These are phyloP conservation scores for Melipona bicolor DNA, from an alignment of 2,888 invertebrate species.

Conservation along the genomic window DNA sequence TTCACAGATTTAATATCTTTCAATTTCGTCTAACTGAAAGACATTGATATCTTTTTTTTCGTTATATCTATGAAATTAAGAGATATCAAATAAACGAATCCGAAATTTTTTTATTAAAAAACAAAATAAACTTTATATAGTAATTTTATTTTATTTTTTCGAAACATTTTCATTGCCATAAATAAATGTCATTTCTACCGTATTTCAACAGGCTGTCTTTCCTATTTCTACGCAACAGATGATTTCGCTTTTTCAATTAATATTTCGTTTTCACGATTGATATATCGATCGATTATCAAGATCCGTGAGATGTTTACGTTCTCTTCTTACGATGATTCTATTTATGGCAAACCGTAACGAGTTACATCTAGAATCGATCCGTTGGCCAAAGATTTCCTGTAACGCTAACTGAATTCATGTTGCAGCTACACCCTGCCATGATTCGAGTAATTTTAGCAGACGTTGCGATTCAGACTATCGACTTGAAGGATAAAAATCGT, in stretches of 20 bases:
- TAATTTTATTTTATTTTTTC: too few relatives aligned
- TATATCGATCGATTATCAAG: conserved; percentile 6
- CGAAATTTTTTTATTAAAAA: too few relatives aligned
- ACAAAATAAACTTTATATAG: too few relatives aligned
- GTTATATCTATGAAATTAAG: too few relatives aligned
- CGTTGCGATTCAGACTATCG: conserved; percentile 42
- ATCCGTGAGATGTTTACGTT: not conserved
- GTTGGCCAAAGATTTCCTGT: conserved; percentile 24
- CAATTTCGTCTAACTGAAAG: too few relatives aligned
- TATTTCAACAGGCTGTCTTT: not conserved
- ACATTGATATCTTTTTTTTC: too few relatives aligned
- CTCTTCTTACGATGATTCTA: conserved; percentile 31
- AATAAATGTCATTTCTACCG: not conserved
- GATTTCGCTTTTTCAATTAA: not conserved
- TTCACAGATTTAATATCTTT: too few relatives aligned
- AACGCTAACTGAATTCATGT: conserved; percentile 21
- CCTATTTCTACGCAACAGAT: not conserved
- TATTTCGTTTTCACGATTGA: not conserved
- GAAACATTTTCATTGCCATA: too few relatives aligned
- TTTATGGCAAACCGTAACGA: conserved; percentile 45
- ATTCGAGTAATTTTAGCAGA: conserved; percentile 57
- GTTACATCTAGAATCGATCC: conserved; percentile 36
- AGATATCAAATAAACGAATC: too few relatives aligned
- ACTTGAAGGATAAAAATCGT: conserved; percentile 19
- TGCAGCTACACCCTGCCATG: conserved; percentile 36